Evolutionary conservation across 2,888 invertebrate genomes (phyloP).

Genomic region (Amorpha juglandis): DNA sequence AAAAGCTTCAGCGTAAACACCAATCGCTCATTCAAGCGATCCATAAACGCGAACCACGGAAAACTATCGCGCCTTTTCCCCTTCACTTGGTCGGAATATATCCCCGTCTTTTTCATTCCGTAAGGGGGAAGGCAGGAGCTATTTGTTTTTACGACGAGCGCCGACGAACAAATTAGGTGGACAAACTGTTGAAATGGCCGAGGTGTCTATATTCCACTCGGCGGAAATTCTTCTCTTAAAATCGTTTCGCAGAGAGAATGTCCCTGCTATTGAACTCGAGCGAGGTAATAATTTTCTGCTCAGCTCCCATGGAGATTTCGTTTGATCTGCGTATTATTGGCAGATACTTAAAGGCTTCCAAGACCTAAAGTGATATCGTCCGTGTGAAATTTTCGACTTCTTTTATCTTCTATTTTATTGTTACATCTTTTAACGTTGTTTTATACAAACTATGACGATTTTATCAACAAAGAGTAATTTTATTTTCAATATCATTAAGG

Average conservation of each 20-base stretch:
- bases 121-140: constrained; percentile 74
- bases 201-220: constrained; percentile 80
- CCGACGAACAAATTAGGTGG: constrained; percentile 83
- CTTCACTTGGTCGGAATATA: constrained; percentile 59
- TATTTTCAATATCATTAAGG: too few species aligned
- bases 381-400: constrained; percentile 40
- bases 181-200: constrained; percentile 82
- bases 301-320: constrained; percentile 61
- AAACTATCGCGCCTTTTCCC: constrained; percentile 69
- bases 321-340: constrained; percentile 68
- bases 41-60: constrained; percentile 56
- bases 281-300: constrained; percentile 76
- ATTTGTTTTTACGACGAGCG: constrained; percentile 83
- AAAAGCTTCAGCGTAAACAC: constrained; percentile 74
- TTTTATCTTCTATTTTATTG: constrained; percentile 32
- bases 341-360: constrained; percentile 61
- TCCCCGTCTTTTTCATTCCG: constrained; percentile 70
- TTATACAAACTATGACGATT: too few species aligned
- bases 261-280: constrained; percentile 68
- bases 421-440: neutral
- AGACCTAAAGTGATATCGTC: constrained; percentile 52
- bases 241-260: constrained; percentile 62
- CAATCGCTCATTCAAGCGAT: constrained; percentile 74
- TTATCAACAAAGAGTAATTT: too few species aligned
- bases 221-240: constrained; percentile 76